A percentile compares a stretch with the other conserved stretches of the same genome.
Conservation (phyloP, 1,140 invertebrate species). For the Calosoma granatense region DNA sequence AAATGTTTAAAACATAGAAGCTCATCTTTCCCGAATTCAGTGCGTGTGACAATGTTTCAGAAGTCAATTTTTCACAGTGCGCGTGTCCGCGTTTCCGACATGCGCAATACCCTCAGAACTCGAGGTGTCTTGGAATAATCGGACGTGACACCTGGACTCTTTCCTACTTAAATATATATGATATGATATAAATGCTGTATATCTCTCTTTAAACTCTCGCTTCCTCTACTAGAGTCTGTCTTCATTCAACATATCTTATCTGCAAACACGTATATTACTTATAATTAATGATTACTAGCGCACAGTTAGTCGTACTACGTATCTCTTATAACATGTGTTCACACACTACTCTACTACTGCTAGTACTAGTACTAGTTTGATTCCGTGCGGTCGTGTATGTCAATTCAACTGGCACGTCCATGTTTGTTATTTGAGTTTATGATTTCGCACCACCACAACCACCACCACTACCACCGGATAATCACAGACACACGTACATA, state of each 20-base stretch:
- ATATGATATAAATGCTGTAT: neutral
- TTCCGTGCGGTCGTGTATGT: too few species aligned
- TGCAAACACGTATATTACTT: neutral
- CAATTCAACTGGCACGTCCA: neutral
- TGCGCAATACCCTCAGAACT: neutral
- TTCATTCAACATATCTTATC: neutral
- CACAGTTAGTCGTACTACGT: neutral
- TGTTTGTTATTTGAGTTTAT: neutral
- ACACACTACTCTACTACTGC: too few species aligned
- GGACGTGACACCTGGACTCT: neutral
- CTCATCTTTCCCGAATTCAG: neutral
- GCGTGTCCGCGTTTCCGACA: neutral
- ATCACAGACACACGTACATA: too few species aligned
- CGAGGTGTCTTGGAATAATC: too few species aligned
- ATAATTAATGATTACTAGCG: neutral
- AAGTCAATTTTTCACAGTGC: neutral
- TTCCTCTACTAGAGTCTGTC: neutral
- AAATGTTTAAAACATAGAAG: neutral
- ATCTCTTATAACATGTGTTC: neutral
- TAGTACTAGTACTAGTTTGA: too few species aligned
- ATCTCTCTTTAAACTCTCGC: neutral
- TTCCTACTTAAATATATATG: neutral
- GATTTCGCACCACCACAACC: neutral
- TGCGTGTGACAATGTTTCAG: conserved; percentile 2
- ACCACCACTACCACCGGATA: too few species aligned